Evolutionary conservation across 1,140 invertebrate species (phyloP).

Genomic region (Belonocnema kinseyi): DNA sequence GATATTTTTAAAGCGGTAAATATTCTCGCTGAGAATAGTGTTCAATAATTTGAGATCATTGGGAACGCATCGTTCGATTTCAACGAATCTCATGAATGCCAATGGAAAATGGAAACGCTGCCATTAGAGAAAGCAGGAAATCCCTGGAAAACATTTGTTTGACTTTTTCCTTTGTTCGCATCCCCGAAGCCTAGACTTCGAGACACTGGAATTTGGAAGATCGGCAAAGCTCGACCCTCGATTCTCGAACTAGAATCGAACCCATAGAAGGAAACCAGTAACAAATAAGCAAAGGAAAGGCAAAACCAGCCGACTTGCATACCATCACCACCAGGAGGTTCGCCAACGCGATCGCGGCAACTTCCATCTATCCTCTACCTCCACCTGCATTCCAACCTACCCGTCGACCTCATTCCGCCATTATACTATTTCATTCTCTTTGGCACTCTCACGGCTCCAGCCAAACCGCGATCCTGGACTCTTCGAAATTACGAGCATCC

Average conservation of each 20-base stretch:
- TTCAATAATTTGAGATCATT: constrained; percentile 1
- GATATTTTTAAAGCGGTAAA: neutral
- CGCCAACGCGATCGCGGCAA: constrained; percentile 52
- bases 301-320: constrained; percentile 55
- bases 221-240: neutral
- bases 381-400: constrained; percentile 70
- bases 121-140: neutral
- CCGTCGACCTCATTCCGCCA: constrained; percentile 70
- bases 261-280: no score
- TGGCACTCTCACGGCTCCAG: constrained; percentile 46
- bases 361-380: constrained; percentile 34
- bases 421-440: constrained; percentile 65
- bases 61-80: neutral
- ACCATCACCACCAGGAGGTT: constrained; percentile 39
- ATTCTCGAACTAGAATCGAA: no score
- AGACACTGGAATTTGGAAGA: neutral
- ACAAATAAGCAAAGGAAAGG: neutral
- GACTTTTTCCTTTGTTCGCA: neutral
- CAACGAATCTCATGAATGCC: constrained; percentile 7
- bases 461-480: constrained; percentile 44
- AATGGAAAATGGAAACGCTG: neutral
- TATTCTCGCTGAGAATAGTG: neutral
- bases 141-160: constrained; percentile 4
- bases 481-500: constrained; percentile 49
- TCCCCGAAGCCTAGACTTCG: neutral